Evolutionary conservation across 92 coral and sea anemone genomes (phyloP), one percentile per base, ranked within the genome.

Genomic region (Porites evermanni): DNA sequence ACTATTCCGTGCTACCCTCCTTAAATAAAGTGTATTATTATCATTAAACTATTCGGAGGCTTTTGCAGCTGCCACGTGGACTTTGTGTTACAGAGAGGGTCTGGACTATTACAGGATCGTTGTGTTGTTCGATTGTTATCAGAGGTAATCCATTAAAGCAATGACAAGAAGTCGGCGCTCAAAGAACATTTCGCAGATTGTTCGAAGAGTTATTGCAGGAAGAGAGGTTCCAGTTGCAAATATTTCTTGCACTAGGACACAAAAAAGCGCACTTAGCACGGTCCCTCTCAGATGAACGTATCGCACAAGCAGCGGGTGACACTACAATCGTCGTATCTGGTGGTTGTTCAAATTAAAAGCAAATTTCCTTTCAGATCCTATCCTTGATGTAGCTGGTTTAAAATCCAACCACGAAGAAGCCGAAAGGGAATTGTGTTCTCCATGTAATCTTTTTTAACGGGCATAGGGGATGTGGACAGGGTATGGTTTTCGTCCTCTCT

Each of bases 331-430:
- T 53, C 7, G 58, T 53, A 53, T 53, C 58, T 53, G 58, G 58
- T 11, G 58, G 58, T 53, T 53, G 58, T 53, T 53, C 58, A 53
- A 53, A 53, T 11, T 7, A 53, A 53, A 11, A 11, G 58, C 8
- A 53, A 7, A 11, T 53, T 53, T 11, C 12, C 12, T 53, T 20
- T 84, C 88, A 32, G 69, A 24, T 61, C 47, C 56, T 60, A 73
- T 72, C 66, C 75, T 79, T 74, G 72, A 8, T 56, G 47, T 84
- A 66, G 52, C 70, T 9, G 58, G 26, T 60, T 63, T 84, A 16
- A 84, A 44, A 26, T 69, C 80, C 60, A 84, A 23, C 60, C 88
- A 84, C 69, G 81, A 84, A 84, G 88, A 84, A 84, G 81, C 80
- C 53, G 88, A 53, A 7, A 53, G 8, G 12, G 74, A 24, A 24